Base-by-base conservation (phyloP, 2,797 vertebrate species). In the Macrochelys suwanniensis region DNA sequence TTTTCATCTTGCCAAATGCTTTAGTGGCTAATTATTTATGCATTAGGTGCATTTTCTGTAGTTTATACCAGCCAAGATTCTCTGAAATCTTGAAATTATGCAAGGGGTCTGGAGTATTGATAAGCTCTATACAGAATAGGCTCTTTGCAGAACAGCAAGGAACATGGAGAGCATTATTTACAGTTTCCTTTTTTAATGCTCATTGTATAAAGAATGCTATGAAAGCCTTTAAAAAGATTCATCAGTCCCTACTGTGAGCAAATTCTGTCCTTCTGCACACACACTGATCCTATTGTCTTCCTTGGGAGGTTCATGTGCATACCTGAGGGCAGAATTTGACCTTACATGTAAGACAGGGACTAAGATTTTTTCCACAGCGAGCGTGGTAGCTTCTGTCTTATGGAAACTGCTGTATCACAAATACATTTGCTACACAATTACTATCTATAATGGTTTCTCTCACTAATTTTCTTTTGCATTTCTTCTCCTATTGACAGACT, bases 401-500 rank as follows among this genome's bases (percentile, higher is more conserved):
- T 47, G 54, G 61, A 71, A 57, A 28, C 26, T n/a, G 80, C 8
- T 1, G 15, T 85, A 37, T 47, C 85, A 77, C 71, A 7, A 85
- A 88, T 82, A 56, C 89, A 65, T 9, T 65, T 80, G 51, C 84
- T 59, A 80, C n/a, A 77, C 47, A 31, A 5, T 53, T 80, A 16
- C 33, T 78, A 1, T 0, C 6, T 5, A 0, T 42, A 53, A 26
- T 54, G 54, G 90, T 17, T 12, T 79, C 90, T 89, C 61, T 84
- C n/a, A 6, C 78, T 42, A 9, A 13, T 5, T 92, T 80, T 68
- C 31, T 37, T 83, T 89, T 90, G 42, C 9, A 1, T 91, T 96
- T 91, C 87, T 94, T 65, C 5, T 61, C 26, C 19, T 81, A 89
- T 84, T 92, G 45, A 13, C 97, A 99, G 99, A 96, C 94, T 98